These are phyloP conservation scores for Tragulus kanchil DNA, from an alignment of 2,113 vertebrate species.

Conservation along the genomic window DNA sequence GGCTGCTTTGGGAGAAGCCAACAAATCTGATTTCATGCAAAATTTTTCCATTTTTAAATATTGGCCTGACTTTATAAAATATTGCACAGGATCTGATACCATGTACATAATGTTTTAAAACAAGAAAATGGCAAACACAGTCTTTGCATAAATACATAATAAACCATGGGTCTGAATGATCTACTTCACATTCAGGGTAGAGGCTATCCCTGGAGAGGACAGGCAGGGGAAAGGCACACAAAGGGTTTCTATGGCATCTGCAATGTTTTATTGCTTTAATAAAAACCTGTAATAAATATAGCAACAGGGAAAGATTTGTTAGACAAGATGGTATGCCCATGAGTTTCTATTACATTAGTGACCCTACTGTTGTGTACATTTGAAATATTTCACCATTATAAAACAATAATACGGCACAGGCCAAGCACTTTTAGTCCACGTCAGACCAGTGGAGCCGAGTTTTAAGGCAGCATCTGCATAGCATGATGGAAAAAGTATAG, in stretches of 20 bases:
- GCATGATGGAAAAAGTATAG: background rate
- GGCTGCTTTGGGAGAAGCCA: constrained; percentile 62
- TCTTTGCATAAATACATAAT: constrained; percentile 44
- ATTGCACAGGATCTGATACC: background rate
- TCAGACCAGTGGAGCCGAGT: background rate
- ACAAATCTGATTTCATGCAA: constrained; percentile 47
- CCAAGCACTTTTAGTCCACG: background rate
- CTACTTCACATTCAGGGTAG: background rate
- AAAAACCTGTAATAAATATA: constrained; percentile 21
- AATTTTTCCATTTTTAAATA: constrained; percentile 59
- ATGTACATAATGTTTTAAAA: constrained; percentile 39
- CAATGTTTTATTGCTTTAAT: constrained; percentile 65
- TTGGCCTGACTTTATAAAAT: constrained; percentile 44
- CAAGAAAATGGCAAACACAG: constrained; percentile 33
- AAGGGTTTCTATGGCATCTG: background rate
- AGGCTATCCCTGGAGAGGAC: background rate
- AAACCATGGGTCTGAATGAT: background rate
- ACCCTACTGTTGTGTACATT: background rate
- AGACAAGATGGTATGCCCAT: background rate
- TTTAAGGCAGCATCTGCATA: background rate
- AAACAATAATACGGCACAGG: background rate
- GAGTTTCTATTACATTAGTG: constrained; percentile 31
- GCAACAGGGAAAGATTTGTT: constrained; percentile 31
- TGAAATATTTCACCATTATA: constrained; percentile 58
- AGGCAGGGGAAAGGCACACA: background rate